These are phyloP conservation scores for Verasper variegatus DNA, from an alignment of 2,113 vertebrate genomes.

Conservation along the genomic window DNA sequence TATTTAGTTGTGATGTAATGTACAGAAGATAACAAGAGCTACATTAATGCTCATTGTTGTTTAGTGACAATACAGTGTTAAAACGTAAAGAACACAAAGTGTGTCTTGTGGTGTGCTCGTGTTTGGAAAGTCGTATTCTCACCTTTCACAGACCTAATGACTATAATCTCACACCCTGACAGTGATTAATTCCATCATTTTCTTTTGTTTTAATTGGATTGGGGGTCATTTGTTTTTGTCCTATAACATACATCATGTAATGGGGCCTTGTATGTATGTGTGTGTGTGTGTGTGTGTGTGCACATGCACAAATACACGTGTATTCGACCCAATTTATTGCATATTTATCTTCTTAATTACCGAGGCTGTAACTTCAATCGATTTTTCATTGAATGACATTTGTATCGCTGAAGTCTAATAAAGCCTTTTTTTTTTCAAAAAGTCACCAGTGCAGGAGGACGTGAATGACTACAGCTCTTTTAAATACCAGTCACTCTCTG, in stretches of 20 bases:
- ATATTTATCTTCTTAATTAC: slow-evolving; percentile 76
- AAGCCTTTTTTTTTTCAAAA: background rate
- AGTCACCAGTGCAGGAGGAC: too few species aligned
- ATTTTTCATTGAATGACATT: slow-evolving; percentile 54
- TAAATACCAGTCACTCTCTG: background rate
- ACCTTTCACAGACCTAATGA: slow-evolving; percentile 79
- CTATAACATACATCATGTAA: slow-evolving; percentile 66
- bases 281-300: background rate
- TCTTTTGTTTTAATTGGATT: slow-evolving; percentile 86
- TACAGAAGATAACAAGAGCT: background rate
- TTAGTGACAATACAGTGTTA: background rate
- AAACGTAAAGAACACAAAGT: background rate
- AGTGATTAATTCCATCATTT: slow-evolving; percentile 87
- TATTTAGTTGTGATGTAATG: background rate
- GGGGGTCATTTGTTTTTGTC: slow-evolving; percentile 82
- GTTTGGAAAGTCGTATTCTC: slow-evolving; percentile 54
- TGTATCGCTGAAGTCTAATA: slow-evolving; percentile 35
- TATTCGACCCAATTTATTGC: slow-evolving; percentile 49
- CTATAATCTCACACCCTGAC: slow-evolving; percentile 81
- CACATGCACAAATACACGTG: slow-evolving; percentile 8
- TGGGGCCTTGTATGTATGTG: slow-evolving; percentile 6
- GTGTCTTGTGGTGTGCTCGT: slow-evolving; percentile 20
- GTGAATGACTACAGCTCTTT: background rate
- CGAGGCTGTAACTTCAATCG: slow-evolving; percentile 38
- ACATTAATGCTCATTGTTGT: background rate